Evolutionary conservation across 1,140 invertebrate species (phyloP), one percentile per base, ranked within the genome.

Genomic region (Rhopalosiphum padi): DNA sequence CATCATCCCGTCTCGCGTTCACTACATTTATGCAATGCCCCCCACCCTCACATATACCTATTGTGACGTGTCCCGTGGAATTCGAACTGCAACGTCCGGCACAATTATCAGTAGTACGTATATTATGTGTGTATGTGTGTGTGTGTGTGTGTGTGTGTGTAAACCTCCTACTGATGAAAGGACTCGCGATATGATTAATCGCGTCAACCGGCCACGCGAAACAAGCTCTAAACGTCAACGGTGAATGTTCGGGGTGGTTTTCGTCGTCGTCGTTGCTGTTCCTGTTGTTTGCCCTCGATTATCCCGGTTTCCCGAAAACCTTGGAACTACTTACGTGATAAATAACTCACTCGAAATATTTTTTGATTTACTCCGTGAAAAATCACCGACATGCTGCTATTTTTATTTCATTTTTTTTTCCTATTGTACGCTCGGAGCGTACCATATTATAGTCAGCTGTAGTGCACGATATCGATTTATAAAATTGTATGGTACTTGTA

Each of bases 131-230:
- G 53, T 5, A 3, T n/a, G 4, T 4, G 1, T 30, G 55, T 60
- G 53, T 5, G 6, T 25, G 55, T 46, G 46, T 46, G 46, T 46
- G 8, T 48, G 48, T 55, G 8, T 25, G 23, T 25, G 9, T 55
- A 25, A 11, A 68, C 60, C 30, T 68, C 15, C 60, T 18, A n/a
- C 60, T 77, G 60, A 77, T 77, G n/a, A 77, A 77, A 77, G 30
- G 60, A 77, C 60, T 77, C 60, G 60, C 60, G 60, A 77, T 77
- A 68, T 77, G 60, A 77, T 77, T 77, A 77, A 77, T 77, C n/a
- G 60, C 60, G 15, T 77, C 30, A n/a, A 77, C 60, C n/a, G 60
- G n/a, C 11, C 60, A n/a, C 60, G 60, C n/a, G 60, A 77, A 77
- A 77, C 60, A 77, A 77, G 60, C 60, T 77, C 60, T 77, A 77